These are phyloP conservation scores for Megaptera novaeangliae DNA, from an alignment of 2,113 vertebrate species.

Conservation along the genomic window DNA sequence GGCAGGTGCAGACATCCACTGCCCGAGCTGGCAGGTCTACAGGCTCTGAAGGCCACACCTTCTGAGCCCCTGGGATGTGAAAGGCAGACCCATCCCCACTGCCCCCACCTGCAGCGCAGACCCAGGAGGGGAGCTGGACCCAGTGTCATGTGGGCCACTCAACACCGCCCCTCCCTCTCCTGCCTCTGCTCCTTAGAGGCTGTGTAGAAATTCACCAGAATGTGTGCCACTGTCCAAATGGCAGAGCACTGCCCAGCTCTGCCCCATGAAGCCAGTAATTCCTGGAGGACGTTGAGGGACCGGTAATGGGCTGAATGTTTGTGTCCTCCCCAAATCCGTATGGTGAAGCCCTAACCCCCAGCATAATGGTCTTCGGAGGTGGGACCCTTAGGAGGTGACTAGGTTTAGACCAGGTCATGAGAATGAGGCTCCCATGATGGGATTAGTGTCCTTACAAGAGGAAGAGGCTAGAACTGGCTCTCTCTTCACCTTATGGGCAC, in stretches of 20 bases:
- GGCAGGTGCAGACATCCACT: fast-evolving
- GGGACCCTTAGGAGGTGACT: background rate
- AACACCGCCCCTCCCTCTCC: too few relatives aligned
- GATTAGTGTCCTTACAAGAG: background rate
- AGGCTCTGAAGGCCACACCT: fast-evolving
- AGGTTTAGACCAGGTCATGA: background rate
- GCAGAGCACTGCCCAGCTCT: background rate
- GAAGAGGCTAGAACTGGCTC: background rate
- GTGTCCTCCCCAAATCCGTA: background rate
- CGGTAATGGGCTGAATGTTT: too few relatives aligned
- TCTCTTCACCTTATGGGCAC: too few relatives aligned
- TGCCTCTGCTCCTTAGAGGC: background rate
- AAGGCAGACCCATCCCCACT: fast-evolving
- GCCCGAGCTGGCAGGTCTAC: fast-evolving
- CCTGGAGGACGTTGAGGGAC: background rate
- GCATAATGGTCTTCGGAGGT: too few relatives aligned
- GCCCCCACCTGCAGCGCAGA: fast-evolving
- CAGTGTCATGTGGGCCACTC: fast-evolving
- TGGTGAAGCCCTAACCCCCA: background rate
- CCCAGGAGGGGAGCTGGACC: background rate
- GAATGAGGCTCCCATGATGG: background rate
- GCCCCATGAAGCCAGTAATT: fast-evolving
- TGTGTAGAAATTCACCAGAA: fast-evolving
- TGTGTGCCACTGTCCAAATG: background rate
- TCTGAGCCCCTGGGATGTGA: too few relatives aligned